A percentile compares a stretch with the other conserved stretches of the same genome.
phyloP scores from a whole-genome alignment of 2,797 vertebrate species.

The Pteropus rufus region DNA sequence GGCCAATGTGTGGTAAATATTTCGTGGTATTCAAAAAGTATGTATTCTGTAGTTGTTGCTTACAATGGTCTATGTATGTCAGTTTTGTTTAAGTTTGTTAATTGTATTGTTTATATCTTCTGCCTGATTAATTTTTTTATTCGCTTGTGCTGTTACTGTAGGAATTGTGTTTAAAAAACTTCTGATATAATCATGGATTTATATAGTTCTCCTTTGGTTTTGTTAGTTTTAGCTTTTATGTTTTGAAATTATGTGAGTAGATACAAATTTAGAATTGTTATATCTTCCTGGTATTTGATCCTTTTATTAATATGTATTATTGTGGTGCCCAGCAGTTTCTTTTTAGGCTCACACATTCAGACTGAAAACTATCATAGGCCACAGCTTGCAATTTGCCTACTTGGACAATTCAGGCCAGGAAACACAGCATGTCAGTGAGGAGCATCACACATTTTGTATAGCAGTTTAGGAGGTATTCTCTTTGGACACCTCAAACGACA shows the following conservation, averaged over 20 bases:
- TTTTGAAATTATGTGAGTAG: background rate
- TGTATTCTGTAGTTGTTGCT: background rate
- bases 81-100: background rate
- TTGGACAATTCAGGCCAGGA: background rate
- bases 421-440: background rate
- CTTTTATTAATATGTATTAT: background rate
- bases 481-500: background rate
- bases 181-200: too few relatives aligned
- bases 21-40: background rate
- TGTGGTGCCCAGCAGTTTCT: background rate
- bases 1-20: background rate
- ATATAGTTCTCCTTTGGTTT: background rate
- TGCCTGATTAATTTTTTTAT: background rate
- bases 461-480: background rate
- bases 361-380: background rate
- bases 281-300: background rate
- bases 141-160: background rate
- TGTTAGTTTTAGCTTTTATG: background rate
- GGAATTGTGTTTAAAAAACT: background rate
- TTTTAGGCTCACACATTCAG: background rate
- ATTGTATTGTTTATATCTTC: background rate
- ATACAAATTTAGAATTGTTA: background rate
- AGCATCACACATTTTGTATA: background rate
- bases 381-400: background rate
- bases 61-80: background rate